Conservation (phyloP, 2,888 invertebrate species). For the Orchesella flavescens region DNA sequence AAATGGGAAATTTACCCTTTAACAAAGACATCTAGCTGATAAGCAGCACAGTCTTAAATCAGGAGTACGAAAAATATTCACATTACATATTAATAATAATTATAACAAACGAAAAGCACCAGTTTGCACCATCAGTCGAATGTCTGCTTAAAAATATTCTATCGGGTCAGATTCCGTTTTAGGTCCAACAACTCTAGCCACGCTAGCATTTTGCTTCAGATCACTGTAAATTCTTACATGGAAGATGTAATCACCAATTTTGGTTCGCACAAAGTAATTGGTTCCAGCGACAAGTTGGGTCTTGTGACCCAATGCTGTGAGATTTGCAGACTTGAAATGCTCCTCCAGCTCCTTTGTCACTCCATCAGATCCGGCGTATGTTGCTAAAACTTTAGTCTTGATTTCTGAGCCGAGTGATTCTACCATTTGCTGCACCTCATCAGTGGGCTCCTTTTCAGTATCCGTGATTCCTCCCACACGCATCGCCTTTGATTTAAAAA, state of each 20-base stretch:
- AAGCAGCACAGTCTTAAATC: too few relatives aligned
- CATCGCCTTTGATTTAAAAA: not conserved
- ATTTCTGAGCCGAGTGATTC: constrained; percentile 31
- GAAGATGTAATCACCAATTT: constrained; percentile 72
- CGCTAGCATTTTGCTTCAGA: constrained; percentile 72
- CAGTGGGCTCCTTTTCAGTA: constrained; percentile 32
- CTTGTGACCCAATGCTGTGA: constrained; percentile 67
- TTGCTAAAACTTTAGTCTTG: constrained; percentile 31
- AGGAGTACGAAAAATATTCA: too few relatives aligned
- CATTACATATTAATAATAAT: too few relatives aligned
- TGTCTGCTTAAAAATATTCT: constrained; percentile 72
- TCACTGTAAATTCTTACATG: constrained; percentile 74
- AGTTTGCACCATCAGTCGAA: not conserved
- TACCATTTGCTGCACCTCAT: constrained; percentile 37
- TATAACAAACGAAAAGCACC: too few relatives aligned
- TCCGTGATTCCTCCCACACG: constrained; percentile 51
- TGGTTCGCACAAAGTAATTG: constrained; percentile 74
- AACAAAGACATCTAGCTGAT: too few relatives aligned
- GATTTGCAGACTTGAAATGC: constrained; percentile 34
- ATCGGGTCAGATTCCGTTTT: constrained; percentile 72
- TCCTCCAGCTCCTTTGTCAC: not conserved
- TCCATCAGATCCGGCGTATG: constrained; percentile 4
- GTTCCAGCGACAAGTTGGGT: constrained; percentile 75
- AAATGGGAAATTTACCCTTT: too few relatives aligned
- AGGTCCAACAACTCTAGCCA: constrained; percentile 72